Base-by-base conservation (phyloP, 2,113 vertebrate species). In the Corythaixoides concolor region DNA sequence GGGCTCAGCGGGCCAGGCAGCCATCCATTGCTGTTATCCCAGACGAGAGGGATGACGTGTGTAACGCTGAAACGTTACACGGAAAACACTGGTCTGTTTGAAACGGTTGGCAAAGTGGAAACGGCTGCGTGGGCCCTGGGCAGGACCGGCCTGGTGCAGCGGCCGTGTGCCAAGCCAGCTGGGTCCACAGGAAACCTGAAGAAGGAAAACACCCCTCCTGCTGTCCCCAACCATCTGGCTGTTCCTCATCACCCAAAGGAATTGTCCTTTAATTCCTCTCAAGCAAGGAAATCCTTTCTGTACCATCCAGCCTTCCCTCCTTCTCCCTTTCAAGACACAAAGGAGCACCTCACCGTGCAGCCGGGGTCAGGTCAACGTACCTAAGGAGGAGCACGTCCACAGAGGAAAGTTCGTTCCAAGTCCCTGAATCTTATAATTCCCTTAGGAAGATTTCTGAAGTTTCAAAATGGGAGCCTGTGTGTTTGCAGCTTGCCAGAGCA, bases 321-420 rank as follows among this genome's bases (percentile, higher is more conserved):
- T 50, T 35, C 35, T 47, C 56, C 33, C 6, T 63, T 39, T 23
- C 12, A 12, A 32, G 66, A 72, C 49, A 58, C 7, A 37, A 15
- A 15, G 10, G 37, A 12, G 16, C 3, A 28, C 15, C 23, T 66
- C 1, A 0, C 7, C 2, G 26, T 6, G 4, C 53, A 52, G 73
- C 39, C 56, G 0, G 0, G 6, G 21, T 37, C 66, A n/a, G 22
- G 9, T 45, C 1, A 0, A 15, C 3, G 55, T 27, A 23, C 22
- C 22, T 19, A 37, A 67, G 43, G 33, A 28, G 27, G 3, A 59
- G 33, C 22, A 4, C 1, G 1, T 45, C 37, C 53, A 16, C 3
- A 20, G 16, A 30, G 18, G 8, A 18, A 67, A 26, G 33, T 68
- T 39, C 55, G 21, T 47, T 21, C 63, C 62, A 27, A 37, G 15